Evolutionary conservation across 1,140 invertebrate species (phyloP), one percentile per base, ranked within the genome.

Genomic region (Drosophila aff.): DNA sequence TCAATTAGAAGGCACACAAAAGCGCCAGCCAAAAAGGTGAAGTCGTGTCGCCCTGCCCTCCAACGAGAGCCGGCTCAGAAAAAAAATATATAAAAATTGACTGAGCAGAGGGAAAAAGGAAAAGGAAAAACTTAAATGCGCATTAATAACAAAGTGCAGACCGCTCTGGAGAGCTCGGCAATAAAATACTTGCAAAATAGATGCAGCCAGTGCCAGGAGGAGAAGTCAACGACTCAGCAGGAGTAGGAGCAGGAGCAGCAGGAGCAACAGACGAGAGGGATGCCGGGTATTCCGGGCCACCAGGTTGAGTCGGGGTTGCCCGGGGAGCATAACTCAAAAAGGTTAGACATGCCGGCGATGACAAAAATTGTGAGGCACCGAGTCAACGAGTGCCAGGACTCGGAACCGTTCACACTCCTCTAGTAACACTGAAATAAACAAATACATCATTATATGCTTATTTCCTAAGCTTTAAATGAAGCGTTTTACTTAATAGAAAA

Each of bases 91-190:
- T 26, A 66, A 59, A 77, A 79, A 68, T 66, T 58, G 46, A 72
- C 63, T 52, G 36, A 43, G 49, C 66, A 67, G 23, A 4, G 62
- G 28, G 26, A 46, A 38, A 64, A 31, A 58, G 28, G 18, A 65
- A 66, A 47, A 49, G 28, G 52, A 80, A 82, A 86, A 87, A 87
- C 84, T 81, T 90, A 89, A 89, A 89, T 90, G 85, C 84, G 84
- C 84, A 89, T 89, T 89, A 89, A 89, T 89, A 89, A 89, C 84
- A 89, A 89, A 89, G 73, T 87, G 73, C 81, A 83, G 71, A 74
- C 71, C 68, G 53, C 57, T 50, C 68, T 72, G 31, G 46, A 62
- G 73, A 58, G 64, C 75, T 71, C 52, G 67, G 76, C 67, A 79
- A 59, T 66, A 79, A 79, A 79, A 78, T 77, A 79, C 76, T 79